These are phyloP conservation scores for Malthinus seriepunctatus DNA, from an alignment of 2,888 invertebrate genomes.

Conservation along the genomic window DNA sequence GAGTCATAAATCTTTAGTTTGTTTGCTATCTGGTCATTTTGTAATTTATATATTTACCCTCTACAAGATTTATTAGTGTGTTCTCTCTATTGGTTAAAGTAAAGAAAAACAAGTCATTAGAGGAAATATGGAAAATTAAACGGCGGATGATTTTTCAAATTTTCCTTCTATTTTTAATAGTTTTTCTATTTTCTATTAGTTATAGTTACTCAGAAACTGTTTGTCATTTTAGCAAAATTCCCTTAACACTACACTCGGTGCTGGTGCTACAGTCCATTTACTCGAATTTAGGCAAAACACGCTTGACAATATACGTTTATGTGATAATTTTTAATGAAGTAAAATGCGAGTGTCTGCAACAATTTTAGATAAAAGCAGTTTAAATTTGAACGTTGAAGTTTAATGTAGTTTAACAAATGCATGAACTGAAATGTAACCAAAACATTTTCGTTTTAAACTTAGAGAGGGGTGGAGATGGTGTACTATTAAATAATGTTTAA, in stretches of 20 bases:
- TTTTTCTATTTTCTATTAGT: slow-evolving; percentile 7
- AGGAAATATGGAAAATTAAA: slow-evolving; percentile 21
- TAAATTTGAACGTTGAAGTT: slow-evolving; percentile 26
- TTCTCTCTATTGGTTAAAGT: slow-evolving; percentile 20
- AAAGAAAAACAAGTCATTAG: slow-evolving; percentile 20
- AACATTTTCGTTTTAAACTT: slow-evolving; percentile 25
- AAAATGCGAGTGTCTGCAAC: slow-evolving; percentile 25
- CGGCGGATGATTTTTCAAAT: slow-evolving; percentile 2
- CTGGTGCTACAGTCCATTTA: slow-evolving; percentile 10
- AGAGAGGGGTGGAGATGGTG: background rate
- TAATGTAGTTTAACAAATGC: slow-evolving; percentile 30
- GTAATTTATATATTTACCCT: slow-evolving; percentile 47
- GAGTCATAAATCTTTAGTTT: slow-evolving; percentile 42
- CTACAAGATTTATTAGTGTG: slow-evolving; percentile 38
- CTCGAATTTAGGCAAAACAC: slow-evolving; percentile 5
- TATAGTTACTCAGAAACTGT: slow-evolving; percentile 10
- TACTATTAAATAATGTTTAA: slow-evolving; percentile 25
- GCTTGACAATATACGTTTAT: slow-evolving; percentile 7
- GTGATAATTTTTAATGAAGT: slow-evolving; percentile 29
- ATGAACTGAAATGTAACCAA: slow-evolving; percentile 29
- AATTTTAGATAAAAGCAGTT: slow-evolving; percentile 30
- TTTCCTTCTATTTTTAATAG: slow-evolving; percentile 8
- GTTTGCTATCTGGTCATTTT: slow-evolving; percentile 48
- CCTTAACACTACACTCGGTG: background rate
- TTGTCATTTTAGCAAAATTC: slow-evolving; percentile 9